Evolutionary conservation across 1,140 invertebrate species (phyloP).

Genomic region (Rhynchophorus ferrugineus): DNA sequence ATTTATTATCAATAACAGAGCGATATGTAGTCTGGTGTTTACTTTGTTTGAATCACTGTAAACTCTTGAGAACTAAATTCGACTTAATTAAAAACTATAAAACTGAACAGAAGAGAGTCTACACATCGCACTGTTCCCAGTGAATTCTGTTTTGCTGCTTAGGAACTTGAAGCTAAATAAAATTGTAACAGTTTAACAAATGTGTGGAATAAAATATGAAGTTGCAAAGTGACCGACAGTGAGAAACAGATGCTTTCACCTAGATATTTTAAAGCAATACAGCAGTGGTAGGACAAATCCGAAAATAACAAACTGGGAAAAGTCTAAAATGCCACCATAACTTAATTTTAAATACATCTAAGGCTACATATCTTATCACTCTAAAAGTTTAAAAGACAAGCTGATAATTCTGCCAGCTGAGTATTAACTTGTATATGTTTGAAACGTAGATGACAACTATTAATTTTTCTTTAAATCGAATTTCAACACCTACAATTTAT

Average conservation of each 20-base stretch:
- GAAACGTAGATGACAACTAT: slow-evolving; percentile 13
- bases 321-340: slow-evolving; percentile 33
- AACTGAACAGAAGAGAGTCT: no score
- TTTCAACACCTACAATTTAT: slow-evolving; percentile 31
- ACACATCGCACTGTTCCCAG: no score
- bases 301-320: no score
- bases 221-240: slow-evolving; percentile 14
- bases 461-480: not conserved
- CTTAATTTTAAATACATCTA: slow-evolving; percentile 27
- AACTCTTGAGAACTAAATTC: no score
- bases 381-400: slow-evolving; percentile 25
- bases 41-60: no score
- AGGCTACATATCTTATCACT: slow-evolving; percentile 24
- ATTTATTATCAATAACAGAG: slow-evolving; percentile 1
- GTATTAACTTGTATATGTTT: slow-evolving; percentile 23
- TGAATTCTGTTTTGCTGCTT: slow-evolving; percentile 27
- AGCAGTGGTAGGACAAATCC: no score
- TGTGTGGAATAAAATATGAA: slow-evolving; percentile 11
- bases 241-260: no score
- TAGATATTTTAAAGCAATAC: no score
- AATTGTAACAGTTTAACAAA: slow-evolving; percentile 5
- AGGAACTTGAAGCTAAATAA: slow-evolving; percentile 29
- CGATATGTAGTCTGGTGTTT: not conserved
- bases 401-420: slow-evolving; percentile 20
- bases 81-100: no score